Evolutionary conservation across 2,888 invertebrate species (phyloP), one percentile per base, ranked within the genome.

Genomic region (Plebejus melissa): DNA sequence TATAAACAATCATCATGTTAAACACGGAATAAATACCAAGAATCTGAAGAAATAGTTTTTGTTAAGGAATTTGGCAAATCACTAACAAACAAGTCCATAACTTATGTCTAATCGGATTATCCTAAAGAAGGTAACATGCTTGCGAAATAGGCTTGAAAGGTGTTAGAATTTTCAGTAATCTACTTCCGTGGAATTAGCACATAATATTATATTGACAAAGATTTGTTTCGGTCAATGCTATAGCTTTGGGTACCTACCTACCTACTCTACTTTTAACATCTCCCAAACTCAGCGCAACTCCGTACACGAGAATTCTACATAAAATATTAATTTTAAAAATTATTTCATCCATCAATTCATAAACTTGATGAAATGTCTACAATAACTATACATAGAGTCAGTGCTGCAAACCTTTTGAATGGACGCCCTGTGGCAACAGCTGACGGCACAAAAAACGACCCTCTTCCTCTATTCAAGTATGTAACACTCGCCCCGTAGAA

Each of bases 361-460:
- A 28, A 65, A 36, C 16, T 65, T 36, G 5, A 60, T 1, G 28
- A 65, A 65, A 32, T 32, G 13, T 65, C 65, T 13, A 65, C 32
- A 32, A 16, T 11, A 32, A 65, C 32, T 65, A 32, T 65, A 65
- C 16, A 11, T 32, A 65, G 32, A 36, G 57, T 76, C 74, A 76
- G 76, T 77, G 75, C 75, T 75, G 76, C 74, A 72, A 41, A 82
- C 81, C 80, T 81, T 82, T 84, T 84, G 81, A 82, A 79, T 78
- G 78, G 80, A 77, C 75, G 83, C 82, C 80, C 80, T 83, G 87
- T 87, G 54, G 36, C 69, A 90, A 89, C 92, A 92, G 91, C 92
- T 92, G 92, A 90, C 88, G 84, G 75, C 82, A 80, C 87, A 89
- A 88, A 90, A 89, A 86, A 80, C 77, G 38, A 83, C 88, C 89